phyloP scores from a whole-genome alignment of 2,113 vertebrate species.

The Amphiprion ocellaris region DNA sequence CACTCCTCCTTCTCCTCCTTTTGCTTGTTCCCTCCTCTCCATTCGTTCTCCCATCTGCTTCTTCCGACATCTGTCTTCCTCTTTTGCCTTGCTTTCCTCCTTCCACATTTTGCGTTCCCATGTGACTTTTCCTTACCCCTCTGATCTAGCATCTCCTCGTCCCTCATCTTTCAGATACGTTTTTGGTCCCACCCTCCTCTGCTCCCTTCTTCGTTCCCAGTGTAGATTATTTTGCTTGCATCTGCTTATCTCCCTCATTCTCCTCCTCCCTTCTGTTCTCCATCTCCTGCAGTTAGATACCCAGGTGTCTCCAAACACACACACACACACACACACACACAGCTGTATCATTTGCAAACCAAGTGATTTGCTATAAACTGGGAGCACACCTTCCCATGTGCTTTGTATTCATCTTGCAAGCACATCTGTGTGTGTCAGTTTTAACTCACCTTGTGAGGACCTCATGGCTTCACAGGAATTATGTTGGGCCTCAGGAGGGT shows the following conservation, averaged over 20 bases:
- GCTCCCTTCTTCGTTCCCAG: constrained; percentile 5
- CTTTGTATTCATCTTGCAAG: constrained; percentile 49
- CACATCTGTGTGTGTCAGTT: constrained; percentile 37
- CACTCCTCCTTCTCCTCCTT: constrained; percentile 25
- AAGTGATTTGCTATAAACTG: constrained; percentile 47
- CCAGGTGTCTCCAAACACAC: constrained; percentile 54
- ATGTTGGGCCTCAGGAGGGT: not conserved
- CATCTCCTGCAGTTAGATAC: constrained; percentile 42
- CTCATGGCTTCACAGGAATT: not conserved
- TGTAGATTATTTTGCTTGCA: constrained; percentile 50
- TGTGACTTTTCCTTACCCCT: constrained; percentile 8
- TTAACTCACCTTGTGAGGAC: constrained; percentile 27
- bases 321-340: constrained; percentile 36
- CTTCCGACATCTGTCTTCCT: constrained; percentile 41
- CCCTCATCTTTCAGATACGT: constrained; percentile 12
- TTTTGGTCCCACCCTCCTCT: constrained; percentile 15
- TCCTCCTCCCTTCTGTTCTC: constrained; percentile 35
- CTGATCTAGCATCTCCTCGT: constrained; percentile 25
- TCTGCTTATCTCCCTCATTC: constrained; percentile 33
- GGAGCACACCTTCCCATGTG: constrained; percentile 40
- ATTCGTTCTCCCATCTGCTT: constrained; percentile 65
- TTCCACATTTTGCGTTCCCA: not conserved
- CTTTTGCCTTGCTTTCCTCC: not conserved
- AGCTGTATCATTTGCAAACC: constrained; percentile 54
- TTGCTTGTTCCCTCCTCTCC: constrained; percentile 36